Percentiles rank a stretch among this genome's conserved stretches.
Evolutionary conservation across 2,797 vertebrate genomes (phyloP).

Genomic region (Kryptopterus vitreolus): DNA sequence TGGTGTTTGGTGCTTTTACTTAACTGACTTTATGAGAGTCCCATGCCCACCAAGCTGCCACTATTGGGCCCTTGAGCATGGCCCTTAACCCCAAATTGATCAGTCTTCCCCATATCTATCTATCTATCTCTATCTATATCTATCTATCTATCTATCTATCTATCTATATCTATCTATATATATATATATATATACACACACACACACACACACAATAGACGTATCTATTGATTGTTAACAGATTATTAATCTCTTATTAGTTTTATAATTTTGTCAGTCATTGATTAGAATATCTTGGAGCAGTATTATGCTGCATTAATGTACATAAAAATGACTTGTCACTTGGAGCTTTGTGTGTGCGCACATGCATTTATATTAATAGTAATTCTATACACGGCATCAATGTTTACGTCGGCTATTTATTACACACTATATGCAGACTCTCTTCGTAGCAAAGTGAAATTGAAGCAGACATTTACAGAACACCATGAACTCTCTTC

Average conservation of each 20-base stretch:
- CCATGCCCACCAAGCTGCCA: too few species aligned
- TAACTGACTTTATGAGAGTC: too few species aligned
- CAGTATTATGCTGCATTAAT: background rate
- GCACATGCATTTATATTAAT: background rate
- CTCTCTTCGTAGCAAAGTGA: background rate
- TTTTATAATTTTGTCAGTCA: background rate
- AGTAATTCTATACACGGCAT: background rate
- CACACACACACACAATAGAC: too few species aligned
- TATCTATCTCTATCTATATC: too few species aligned
- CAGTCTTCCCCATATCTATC: too few species aligned
- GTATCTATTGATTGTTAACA: too few species aligned
- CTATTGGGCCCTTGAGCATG: too few species aligned
- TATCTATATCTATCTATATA: too few species aligned
- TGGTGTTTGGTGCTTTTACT: too few species aligned
- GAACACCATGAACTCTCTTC: background rate
- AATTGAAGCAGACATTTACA: background rate
- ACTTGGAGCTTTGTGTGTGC: background rate
- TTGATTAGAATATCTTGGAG: background rate
- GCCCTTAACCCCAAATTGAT: too few species aligned
- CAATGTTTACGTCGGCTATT: background rate
- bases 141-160: too few species aligned
- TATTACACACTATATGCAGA: background rate
- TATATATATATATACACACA: too few species aligned
- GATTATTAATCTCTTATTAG: background rate
- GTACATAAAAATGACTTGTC: background rate